A percentile compares a stretch with the other conserved stretches of the same genome.
phyloP scores from a whole-genome alignment of 2,797 vertebrate genomes.

The Acanthurus leucopareius region DNA sequence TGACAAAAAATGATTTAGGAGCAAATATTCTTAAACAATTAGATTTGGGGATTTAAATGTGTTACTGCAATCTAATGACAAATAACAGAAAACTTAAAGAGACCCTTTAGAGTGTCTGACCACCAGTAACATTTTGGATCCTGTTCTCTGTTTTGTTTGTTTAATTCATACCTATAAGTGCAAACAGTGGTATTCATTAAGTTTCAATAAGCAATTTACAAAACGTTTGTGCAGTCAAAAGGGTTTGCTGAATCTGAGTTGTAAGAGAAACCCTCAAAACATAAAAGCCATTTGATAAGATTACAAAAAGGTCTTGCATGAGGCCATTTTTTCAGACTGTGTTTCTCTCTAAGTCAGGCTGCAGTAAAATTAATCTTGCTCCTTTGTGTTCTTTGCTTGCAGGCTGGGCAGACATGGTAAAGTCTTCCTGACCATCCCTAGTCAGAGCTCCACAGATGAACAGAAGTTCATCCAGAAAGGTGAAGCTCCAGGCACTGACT shows the following conservation, averaged over 20 bases:
- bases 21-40: not conserved
- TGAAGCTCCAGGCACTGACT: slow-evolving; percentile 87
- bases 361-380: not conserved
- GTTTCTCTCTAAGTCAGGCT: not conserved
- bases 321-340: not conserved
- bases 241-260: not conserved
- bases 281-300: not conserved
- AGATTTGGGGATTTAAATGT: not conserved
- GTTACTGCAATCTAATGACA: not conserved
- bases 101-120: not conserved
- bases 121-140: no score
- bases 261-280: not conserved
- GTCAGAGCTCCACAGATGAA: slow-evolving; percentile 91
- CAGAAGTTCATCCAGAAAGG: slow-evolving; percentile 99
- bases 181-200: not conserved
- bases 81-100: not conserved
- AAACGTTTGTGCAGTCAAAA: not conserved
- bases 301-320: no score
- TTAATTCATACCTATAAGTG: no score
- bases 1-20: not conserved
- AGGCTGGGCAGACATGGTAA: slow-evolving; percentile 96
- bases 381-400: slow-evolving; percentile 26
- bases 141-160: no score
- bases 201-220: not conserved
- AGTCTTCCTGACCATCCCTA: slow-evolving; percentile 95